These are phyloP conservation scores for Tinamus guttatus DNA, from an alignment of 2,113 vertebrate genomes.

Conservation along the genomic window DNA sequence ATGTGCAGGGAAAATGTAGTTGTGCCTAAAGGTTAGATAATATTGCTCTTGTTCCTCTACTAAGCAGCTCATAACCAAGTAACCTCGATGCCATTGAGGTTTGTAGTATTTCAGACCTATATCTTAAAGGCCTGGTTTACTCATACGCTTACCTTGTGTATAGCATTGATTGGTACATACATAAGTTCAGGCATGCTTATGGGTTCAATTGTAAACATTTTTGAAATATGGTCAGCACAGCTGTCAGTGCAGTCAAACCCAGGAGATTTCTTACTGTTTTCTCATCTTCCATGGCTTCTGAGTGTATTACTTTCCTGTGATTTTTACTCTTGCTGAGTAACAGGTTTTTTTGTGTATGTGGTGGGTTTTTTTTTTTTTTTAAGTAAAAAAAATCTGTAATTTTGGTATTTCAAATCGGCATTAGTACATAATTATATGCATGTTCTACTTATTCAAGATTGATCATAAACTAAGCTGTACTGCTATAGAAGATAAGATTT, in stretches of 20 bases:
- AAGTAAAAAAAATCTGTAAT: background rate
- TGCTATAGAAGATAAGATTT: background rate
- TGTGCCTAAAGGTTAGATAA: background rate
- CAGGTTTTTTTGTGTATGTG: background rate
- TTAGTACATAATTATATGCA: background rate
- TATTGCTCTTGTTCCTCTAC: background rate
- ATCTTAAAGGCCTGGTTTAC: background rate
- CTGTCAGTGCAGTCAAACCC: background rate
- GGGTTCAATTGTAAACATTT: background rate
- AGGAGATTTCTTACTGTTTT: background rate
- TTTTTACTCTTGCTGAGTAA: background rate
- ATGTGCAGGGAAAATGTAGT: background rate
- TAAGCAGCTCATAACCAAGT: background rate
- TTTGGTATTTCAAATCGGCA: background rate
- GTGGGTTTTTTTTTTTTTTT: background rate
- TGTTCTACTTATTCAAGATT: background rate
- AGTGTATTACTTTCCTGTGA: background rate
- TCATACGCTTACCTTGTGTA: background rate
- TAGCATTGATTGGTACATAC: background rate
- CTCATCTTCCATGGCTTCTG: background rate
- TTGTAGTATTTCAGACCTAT: background rate
- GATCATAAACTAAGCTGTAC: background rate
- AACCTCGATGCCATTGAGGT: background rate
- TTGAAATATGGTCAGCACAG: background rate
- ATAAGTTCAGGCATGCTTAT: accelerated